Percentiles rank a stretch among this genome's conserved stretches.
Conservation (phyloP, 2,888 invertebrate species). For the Beris chalybata region DNA sequence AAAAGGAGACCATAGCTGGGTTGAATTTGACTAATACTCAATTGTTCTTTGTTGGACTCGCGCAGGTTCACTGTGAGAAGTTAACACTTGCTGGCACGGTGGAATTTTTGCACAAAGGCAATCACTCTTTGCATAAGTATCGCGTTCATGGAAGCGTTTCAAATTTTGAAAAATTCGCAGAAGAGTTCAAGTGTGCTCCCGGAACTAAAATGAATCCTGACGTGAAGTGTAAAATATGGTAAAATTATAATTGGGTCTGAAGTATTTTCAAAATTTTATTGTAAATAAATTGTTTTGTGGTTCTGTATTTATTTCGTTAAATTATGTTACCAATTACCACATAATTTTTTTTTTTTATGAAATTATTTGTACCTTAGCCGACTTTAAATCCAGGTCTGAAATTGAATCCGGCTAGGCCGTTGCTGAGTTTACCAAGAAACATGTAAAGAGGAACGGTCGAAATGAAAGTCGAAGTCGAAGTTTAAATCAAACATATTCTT, state of each 20-base stretch:
- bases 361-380: too few relatives aligned
- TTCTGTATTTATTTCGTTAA: too few relatives aligned
- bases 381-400: too few relatives aligned
- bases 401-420: too few relatives aligned
- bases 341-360: too few relatives aligned
- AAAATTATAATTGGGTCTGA: slow-evolving; percentile 36
- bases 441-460: too few relatives aligned
- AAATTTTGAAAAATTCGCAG: slow-evolving; percentile 41
- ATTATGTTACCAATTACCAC: too few relatives aligned
- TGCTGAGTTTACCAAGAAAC: too few relatives aligned
- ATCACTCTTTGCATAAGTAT: slow-evolving; percentile 41
- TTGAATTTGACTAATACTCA: slow-evolving; percentile 40
- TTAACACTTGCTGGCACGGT: slow-evolving; percentile 39
- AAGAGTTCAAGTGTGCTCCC: slow-evolving; percentile 39
- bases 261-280: too few relatives aligned
- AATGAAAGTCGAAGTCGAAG: too few relatives aligned
- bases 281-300: too few relatives aligned
- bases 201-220: slow-evolving; percentile 69
- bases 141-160: slow-evolving; percentile 41
- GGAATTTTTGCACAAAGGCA: slow-evolving; percentile 37
- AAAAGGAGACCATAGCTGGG: slow-evolving; percentile 39
- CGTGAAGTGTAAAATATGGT: slow-evolving; percentile 73
- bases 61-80: slow-evolving; percentile 41
- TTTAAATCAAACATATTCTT: too few relatives aligned
- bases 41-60: slow-evolving; percentile 42